These are phyloP conservation scores for Dinomys branickii DNA, from an alignment of 2,113 vertebrate genomes.

Conservation along the genomic window DNA sequence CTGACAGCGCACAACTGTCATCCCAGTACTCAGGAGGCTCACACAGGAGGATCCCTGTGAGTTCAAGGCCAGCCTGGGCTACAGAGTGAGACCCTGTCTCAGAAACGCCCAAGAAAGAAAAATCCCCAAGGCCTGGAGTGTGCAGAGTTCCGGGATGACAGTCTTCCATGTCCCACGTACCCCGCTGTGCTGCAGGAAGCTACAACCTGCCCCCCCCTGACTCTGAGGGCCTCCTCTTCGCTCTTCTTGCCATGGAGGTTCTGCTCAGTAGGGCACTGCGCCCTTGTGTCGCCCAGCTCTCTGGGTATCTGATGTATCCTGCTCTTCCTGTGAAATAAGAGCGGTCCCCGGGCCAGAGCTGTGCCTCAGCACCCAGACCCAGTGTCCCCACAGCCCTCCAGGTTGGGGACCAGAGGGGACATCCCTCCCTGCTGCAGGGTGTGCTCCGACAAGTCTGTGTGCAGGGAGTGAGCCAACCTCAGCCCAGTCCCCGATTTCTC, in stretches of 20 bases:
- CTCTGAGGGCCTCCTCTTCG: background rate
- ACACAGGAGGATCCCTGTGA: background rate
- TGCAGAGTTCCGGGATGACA: background rate
- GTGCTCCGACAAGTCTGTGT: constrained; percentile 60
- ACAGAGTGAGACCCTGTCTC: background rate
- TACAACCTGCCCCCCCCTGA: background rate
- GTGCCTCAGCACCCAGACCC: background rate
- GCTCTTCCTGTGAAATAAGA: background rate
- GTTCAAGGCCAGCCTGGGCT: background rate
- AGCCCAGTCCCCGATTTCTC: constrained; percentile 62
- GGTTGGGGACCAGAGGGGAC: background rate
- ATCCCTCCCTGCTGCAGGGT: background rate
- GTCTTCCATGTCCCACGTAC: too few species aligned
- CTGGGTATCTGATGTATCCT: background rate
- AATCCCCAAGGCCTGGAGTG: too few species aligned
- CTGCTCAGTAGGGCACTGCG: too few species aligned
- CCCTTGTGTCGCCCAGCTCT: background rate
- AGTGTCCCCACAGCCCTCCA: background rate
- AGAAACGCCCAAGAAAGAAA: background rate
- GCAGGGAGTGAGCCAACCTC: constrained; percentile 25
- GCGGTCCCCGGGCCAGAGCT: background rate
- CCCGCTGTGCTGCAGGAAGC: background rate
- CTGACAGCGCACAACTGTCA: background rate
- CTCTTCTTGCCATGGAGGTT: background rate
- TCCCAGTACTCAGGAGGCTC: background rate